A percentile compares a stretch with the other conserved stretches of the same genome.
These are phyloP conservation scores for Megaustenia siamemsis DNA, from an alignment of 2,888 invertebrate genomes.

Conservation along the genomic window DNA sequence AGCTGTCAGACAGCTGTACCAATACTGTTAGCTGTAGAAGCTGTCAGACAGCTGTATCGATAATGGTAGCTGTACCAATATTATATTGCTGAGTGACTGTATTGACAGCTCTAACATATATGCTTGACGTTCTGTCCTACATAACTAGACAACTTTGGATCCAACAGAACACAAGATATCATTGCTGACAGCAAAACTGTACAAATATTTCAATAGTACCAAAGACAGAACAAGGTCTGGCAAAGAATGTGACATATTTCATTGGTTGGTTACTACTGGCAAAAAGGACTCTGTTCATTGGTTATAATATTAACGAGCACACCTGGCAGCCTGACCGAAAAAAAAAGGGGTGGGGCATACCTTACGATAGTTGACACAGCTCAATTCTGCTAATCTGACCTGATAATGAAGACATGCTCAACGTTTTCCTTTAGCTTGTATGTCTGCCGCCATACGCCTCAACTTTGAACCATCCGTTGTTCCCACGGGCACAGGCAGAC, in stretches of 20 bases:
- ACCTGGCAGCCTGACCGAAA: background rate
- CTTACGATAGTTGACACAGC: background rate
- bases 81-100: too few relatives aligned
- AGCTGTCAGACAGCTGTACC: too few relatives aligned
- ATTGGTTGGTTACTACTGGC: background rate
- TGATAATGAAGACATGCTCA: background rate
- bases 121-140: background rate
- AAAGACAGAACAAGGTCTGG: too few relatives aligned
- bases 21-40: too few relatives aligned
- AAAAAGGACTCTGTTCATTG: background rate
- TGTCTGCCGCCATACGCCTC: constrained; percentile 64
- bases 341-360: background rate
- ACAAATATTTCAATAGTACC: too few relatives aligned
- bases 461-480: constrained; percentile 72
- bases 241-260: too few relatives aligned
- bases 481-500: constrained; percentile 73
- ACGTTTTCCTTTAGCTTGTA: constrained; percentile 52
- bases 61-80: too few relatives aligned
- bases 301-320: background rate
- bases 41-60: too few relatives aligned
- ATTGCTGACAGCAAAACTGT: too few relatives aligned
- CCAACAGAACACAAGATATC: too few relatives aligned
- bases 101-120: too few relatives aligned
- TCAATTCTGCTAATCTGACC: background rate
- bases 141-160: background rate